phyloP scores from a whole-genome alignment of 2,888 invertebrate genomes.

The Tachystola acroxantha region DNA sequence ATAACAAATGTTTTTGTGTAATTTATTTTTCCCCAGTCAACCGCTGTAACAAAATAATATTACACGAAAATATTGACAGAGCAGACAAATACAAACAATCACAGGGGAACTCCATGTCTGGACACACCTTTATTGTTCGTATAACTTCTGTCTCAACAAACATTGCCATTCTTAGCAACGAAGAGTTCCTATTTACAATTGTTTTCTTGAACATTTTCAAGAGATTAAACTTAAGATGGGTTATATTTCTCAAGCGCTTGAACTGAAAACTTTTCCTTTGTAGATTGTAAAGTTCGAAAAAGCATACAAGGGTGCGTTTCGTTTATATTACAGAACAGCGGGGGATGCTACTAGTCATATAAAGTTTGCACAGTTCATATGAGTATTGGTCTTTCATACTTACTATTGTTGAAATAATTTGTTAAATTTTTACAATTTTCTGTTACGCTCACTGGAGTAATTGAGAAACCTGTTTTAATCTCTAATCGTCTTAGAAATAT shows the following conservation, averaged over 20 bases:
- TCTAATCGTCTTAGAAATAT: too few relatives aligned
- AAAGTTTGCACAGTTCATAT: slow-evolving; percentile 3
- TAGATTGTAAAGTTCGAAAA: slow-evolving; percentile 30
- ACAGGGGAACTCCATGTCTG: background rate
- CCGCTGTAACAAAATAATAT: too few relatives aligned
- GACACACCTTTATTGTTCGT: background rate
- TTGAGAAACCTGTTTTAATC: too few relatives aligned
- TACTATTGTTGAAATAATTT: too few relatives aligned
- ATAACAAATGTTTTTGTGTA: too few relatives aligned
- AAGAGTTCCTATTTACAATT: slow-evolving; percentile 57
- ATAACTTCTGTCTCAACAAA: slow-evolving; percentile 16
- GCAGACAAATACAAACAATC: background rate
- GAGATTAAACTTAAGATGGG: slow-evolving; percentile 69
- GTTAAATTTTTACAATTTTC: too few relatives aligned
- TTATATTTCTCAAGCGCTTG: slow-evolving; percentile 66
- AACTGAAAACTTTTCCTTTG: slow-evolving; percentile 58
- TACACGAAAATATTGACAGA: background rate
- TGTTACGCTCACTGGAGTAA: too few relatives aligned
- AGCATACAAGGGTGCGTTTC: slow-evolving; percentile 21
- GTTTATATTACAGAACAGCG: slow-evolving; percentile 1
- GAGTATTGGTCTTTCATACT: too few relatives aligned
- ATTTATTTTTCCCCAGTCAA: too few relatives aligned
- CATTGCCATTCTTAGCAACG: slow-evolving; percentile 32
- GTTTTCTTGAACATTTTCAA: slow-evolving; percentile 58
- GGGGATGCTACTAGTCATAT: slow-evolving; percentile 1